Base-by-base conservation (phyloP, 2,797 vertebrate genomes). In the Pogoniulus pusillus region DNA sequence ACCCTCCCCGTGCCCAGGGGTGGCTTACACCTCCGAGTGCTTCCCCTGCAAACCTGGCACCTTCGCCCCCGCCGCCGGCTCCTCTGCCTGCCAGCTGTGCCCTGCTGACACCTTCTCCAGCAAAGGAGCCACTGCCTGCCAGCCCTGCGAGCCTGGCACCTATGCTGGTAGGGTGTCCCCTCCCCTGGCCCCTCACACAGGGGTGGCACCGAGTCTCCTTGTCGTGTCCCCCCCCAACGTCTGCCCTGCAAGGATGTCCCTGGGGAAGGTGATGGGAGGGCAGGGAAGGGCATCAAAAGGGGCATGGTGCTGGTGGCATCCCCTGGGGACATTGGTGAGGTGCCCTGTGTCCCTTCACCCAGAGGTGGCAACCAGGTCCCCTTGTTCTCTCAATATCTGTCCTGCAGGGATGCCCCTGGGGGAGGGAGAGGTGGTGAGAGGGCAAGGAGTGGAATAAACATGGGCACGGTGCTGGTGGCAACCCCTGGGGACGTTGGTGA, bases 31-130 rank as follows among this genome's bases (percentile, higher is more conserved):
- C 39, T 99, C 99, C 4, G 99, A 99, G 97, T 99, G 99, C 96
- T 99, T 99, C 93, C 99, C 98, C 43, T 99, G 99, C 96, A 99
- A 99, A 86, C 98, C 99, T 0, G 99, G 99, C 62, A 98, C 98
- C 4, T 98, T 98, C 14, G 98, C 98, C 1, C 85, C 97, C 22
- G 93, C 97, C 43, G 88, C 96, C n/a, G 99, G 99, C 49, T 98
- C 98, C 27, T 97, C 98, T 14, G 94, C 54, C 91, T 99, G 99
- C 82, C 83, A 95, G 62, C 97, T 97, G 7, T 99, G 99, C 71
- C 98, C 98, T 0, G 92, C 95, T 45, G 96, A 99, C 85, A 96
- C 96, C n/a, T 99, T 96, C 93, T 99, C 99, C 26, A 97, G 97
- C 91, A 99, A 98, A 73, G 98, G 98, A 9, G 98, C 99, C 76